Evolutionary conservation across 1,140 invertebrate genomes (phyloP).

Genomic region (Luehdorfia chinensis): DNA sequence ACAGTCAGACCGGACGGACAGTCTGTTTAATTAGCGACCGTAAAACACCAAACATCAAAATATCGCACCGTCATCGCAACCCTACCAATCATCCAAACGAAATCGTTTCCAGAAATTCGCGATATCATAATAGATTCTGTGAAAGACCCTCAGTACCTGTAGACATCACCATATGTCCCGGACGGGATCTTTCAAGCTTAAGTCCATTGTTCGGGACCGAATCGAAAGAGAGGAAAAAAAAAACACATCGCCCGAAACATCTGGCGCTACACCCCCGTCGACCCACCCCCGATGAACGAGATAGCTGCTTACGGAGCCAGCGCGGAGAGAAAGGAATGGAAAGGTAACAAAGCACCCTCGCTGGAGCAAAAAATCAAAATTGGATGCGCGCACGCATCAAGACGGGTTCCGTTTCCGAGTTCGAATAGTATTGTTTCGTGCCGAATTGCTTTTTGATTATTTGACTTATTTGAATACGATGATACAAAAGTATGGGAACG

Average conservation of each 20-base stretch:
- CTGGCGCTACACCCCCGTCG: slow-evolving; percentile 45
- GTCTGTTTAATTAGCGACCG: no score
- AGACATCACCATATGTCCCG: slow-evolving; percentile 36
- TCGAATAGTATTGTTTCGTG: slow-evolving; percentile 21
- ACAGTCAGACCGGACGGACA: no score
- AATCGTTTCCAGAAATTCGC: slow-evolving; percentile 11
- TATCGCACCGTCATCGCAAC: not conserved
- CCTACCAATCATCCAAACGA: slow-evolving; percentile 6
- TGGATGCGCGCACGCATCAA: slow-evolving; percentile 53
- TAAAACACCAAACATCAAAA: no score
- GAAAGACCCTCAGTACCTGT: slow-evolving; percentile 19
- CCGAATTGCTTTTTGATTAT: slow-evolving; percentile 16
- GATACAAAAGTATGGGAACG: no score
- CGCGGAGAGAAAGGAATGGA: slow-evolving; percentile 21
- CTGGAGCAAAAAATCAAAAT: slow-evolving; percentile 39
- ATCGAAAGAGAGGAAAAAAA: slow-evolving; percentile 38
- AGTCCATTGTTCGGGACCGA: slow-evolving; percentile 37
- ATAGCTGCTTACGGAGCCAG: slow-evolving; percentile 11
- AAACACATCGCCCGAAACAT: slow-evolving; percentile 38
- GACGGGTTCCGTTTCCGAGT: slow-evolving; percentile 53
- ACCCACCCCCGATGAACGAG: slow-evolving; percentile 39
- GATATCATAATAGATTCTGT: slow-evolving; percentile 1
- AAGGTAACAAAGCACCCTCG: slow-evolving; percentile 27
- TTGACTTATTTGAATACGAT: not conserved
- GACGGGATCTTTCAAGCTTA: slow-evolving; percentile 29